Evolutionary conservation across 2,113 vertebrate genomes (phyloP).

Genomic region (Tilapia sparmanii): DNA sequence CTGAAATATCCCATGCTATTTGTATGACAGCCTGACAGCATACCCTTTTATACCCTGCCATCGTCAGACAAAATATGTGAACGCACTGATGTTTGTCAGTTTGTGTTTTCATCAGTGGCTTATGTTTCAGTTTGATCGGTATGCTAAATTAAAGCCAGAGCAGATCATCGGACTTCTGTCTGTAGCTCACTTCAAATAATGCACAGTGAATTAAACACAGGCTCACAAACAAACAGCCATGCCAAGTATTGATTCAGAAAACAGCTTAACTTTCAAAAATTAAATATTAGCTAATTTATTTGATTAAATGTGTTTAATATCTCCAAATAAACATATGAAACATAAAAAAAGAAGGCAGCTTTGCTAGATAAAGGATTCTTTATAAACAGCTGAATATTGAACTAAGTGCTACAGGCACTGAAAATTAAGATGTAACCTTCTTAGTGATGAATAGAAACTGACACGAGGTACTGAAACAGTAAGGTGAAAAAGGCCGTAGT

Average conservation of each 20-base stretch:
- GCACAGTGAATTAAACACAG: background rate
- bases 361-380: background rate
- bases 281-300: background rate
- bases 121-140: background rate
- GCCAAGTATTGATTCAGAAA: background rate
- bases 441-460: background rate
- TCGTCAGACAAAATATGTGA: background rate
- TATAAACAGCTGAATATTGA: background rate
- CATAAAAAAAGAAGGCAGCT: background rate
- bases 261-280: background rate
- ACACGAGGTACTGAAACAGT: background rate
- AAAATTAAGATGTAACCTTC: background rate
- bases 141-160: background rate
- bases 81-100: background rate
- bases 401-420: background rate
- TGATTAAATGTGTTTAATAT: background rate
- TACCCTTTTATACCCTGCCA: background rate
- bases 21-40: background rate
- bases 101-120: background rate
- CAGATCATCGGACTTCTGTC: background rate
- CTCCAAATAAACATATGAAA: background rate
- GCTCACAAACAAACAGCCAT: background rate
- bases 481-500: background rate
- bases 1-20: slow-evolving; percentile 18
- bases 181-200: background rate